Evolutionary conservation across 2,888 invertebrate species (phyloP).

Genomic region (Cataglyphis rosenhaueri): DNA sequence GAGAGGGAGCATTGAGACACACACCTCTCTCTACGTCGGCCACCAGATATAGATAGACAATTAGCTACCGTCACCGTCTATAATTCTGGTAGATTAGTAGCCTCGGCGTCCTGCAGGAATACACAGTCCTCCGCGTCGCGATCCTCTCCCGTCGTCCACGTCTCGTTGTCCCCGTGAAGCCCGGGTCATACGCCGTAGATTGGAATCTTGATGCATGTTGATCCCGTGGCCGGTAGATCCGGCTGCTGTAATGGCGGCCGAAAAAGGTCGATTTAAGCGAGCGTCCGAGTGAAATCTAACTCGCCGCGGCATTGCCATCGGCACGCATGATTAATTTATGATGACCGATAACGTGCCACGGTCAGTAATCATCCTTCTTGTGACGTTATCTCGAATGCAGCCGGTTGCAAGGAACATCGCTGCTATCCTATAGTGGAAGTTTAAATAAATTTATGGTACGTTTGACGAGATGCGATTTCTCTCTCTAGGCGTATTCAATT

Average conservation of each 20-base stretch:
- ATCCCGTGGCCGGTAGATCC: slow-evolving; percentile 51
- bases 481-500: background rate
- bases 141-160: slow-evolving; percentile 57
- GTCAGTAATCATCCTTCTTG: slow-evolving; percentile 53
- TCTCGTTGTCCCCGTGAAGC: slow-evolving; percentile 66
- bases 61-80: slow-evolving; percentile 84
- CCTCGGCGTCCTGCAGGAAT: slow-evolving; percentile 77
- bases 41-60: slow-evolving; percentile 84
- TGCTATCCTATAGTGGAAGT: background rate
- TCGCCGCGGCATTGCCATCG: slow-evolving; percentile 16
- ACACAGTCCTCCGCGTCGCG: slow-evolving; percentile 68
- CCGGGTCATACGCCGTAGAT: slow-evolving; percentile 64
- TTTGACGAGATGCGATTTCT: slow-evolving; percentile 4
- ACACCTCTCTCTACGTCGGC: slow-evolving; percentile 78
- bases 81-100: slow-evolving; percentile 80
- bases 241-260: slow-evolving; percentile 5
- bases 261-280: slow-evolving; percentile 15
- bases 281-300: slow-evolving; percentile 26
- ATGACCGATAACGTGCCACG: slow-evolving; percentile 41
- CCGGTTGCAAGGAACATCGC: slow-evolving; percentile 41
- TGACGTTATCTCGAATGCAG: slow-evolving; percentile 50
- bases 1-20: slow-evolving; percentile 83
- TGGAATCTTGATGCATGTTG: slow-evolving; percentile 67
- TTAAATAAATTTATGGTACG: slow-evolving; percentile 24
- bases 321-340: slow-evolving; percentile 41